Evolutionary conservation across 2,888 invertebrate genomes (phyloP).

Genomic region (Mermis nigrescens): DNA sequence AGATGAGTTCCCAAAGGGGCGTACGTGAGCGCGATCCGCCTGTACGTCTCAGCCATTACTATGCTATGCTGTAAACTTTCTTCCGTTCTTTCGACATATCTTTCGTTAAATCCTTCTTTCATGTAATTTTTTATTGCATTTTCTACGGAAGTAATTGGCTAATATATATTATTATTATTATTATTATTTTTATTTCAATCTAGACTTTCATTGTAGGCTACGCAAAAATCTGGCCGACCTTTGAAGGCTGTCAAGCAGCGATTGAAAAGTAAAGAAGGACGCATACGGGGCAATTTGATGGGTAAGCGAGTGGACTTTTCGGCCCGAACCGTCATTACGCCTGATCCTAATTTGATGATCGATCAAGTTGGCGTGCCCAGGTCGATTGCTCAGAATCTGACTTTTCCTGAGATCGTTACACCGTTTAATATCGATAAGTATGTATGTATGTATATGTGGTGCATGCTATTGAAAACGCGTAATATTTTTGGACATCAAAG

Average conservation of each 20-base stretch:
- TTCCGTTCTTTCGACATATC: too few species aligned
- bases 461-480: too few species aligned
- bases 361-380: conserved; percentile 94
- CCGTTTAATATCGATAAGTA: conserved; percentile 92
- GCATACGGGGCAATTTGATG: conserved; percentile 97
- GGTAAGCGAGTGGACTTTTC: conserved; percentile 99
- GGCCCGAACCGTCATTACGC: conserved; percentile 69
- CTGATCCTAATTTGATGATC: conserved; percentile 44
- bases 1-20: too few species aligned
- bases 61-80: too few species aligned
- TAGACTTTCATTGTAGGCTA: conserved; percentile 44
- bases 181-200: not conserved
- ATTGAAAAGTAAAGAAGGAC: conserved; percentile 86
- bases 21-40: not conserved
- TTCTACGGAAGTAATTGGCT: too few species aligned
- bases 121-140: too few species aligned
- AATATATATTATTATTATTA: not conserved
- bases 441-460: too few species aligned
- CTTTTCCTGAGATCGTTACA: conserved; percentile 95
- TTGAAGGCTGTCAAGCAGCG: conserved; percentile 90
- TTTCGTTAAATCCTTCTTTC: too few species aligned
- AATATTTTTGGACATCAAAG: too few species aligned
- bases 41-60: too few species aligned
- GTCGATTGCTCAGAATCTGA: conserved; percentile 93
- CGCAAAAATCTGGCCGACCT: conserved; percentile 97